These are phyloP conservation scores for Menura novaehollandiae DNA, from an alignment of 2,113 vertebrate species.

Conservation along the genomic window DNA sequence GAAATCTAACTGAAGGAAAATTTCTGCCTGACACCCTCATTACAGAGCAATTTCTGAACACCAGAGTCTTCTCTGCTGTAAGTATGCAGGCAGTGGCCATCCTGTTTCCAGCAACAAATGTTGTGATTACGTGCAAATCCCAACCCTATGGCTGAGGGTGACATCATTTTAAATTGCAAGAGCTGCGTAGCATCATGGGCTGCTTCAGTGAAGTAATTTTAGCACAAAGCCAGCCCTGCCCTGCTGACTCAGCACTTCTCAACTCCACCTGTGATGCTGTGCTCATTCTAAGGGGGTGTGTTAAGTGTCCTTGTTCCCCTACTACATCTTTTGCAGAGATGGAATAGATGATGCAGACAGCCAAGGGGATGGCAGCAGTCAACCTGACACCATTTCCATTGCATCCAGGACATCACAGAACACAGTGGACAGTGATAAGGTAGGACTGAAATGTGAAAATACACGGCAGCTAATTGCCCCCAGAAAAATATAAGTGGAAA, in stretches of 20 bases:
- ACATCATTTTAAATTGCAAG: constrained; percentile 17
- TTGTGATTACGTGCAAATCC: constrained; percentile 27
- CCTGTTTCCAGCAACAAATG: background rate
- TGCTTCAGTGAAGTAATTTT: constrained; percentile 10
- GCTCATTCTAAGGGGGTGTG: background rate
- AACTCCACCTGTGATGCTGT: background rate
- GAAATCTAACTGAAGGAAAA: background rate
- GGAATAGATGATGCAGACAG: constrained; percentile 92
- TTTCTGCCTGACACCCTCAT: background rate
- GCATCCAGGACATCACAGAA: constrained; percentile 97
- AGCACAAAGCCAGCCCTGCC: background rate
- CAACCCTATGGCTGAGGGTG: background rate
- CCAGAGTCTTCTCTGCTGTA: background rate
- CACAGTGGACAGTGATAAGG: constrained; percentile 98
- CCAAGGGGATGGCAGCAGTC: constrained; percentile 96
- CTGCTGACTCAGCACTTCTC: background rate
- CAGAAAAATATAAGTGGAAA: background rate
- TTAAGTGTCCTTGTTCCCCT: background rate
- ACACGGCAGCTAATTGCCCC: background rate
- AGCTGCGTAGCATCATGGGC: background rate
- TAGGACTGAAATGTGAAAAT: constrained; percentile 70
- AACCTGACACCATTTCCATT: constrained; percentile 97
- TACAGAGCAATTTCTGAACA: background rate
- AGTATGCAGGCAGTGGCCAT: background rate
- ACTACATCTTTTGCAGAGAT: constrained; percentile 77